Evolutionary conservation across 2,888 invertebrate species (phyloP), one percentile per base, ranked within the genome.

Genomic region (Omphaloscelis lunosa): DNA sequence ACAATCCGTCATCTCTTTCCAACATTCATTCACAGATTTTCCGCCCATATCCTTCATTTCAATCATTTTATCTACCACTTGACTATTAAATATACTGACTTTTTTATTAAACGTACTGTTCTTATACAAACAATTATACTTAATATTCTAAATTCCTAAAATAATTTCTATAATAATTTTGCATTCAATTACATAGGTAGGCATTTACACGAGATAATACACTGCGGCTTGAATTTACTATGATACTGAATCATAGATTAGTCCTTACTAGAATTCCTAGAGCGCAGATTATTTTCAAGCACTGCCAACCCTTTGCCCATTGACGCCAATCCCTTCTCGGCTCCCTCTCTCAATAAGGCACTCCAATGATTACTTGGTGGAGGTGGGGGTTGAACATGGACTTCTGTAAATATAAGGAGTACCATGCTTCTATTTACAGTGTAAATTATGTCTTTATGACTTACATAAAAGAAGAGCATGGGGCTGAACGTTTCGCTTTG

Each of bases 331-430:
- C 83, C 85, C 58, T 29, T 65, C 65, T 56, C 82, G 17, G 83
- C 84, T 51, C 72, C 77, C 34, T 53, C 80, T 58, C 59, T 82
- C 66, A 74, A 70, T 72, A 85, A 69, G 51, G 45, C 67, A 85
- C 69, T 61, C 74, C 65, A 72, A 34, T 41, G 75, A 69, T 75
- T 84, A 75, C 45, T 71, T 72, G 59, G 72, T 27, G 72, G 83
- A 20, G 75, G 63, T 63, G 80, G 73, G 39, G 68, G 74, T 17
- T 27, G 71, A 56, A 82, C 61, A 65, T 66, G 77, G 77, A 85
- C 51, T 82, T 82, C 83, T 84, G 83, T 48, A 84, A 84, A 77
- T 72, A 81, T 75, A 84, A 83, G 75, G 41, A 39, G 58, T 59
- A 77, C 71, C 71, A 63, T 69, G 73, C 29, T 74, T n/a, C 27